phyloP scores from a whole-genome alignment of 2,113 vertebrate species.

The Macroglossus sobrinus region DNA sequence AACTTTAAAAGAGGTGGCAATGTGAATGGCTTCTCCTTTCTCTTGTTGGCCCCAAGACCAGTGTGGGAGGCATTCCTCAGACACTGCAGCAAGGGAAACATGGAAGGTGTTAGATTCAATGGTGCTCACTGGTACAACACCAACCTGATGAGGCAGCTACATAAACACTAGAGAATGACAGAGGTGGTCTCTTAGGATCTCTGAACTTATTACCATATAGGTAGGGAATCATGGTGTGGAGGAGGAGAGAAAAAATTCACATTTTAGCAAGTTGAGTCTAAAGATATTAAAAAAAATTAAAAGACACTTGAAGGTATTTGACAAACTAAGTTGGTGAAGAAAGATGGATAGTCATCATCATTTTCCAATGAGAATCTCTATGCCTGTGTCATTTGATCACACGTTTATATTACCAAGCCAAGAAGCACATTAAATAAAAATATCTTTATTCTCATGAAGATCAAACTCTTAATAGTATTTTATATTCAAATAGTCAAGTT shows the following conservation, averaged over 20 bases:
- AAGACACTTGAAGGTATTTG: background rate
- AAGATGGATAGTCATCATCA: background rate
- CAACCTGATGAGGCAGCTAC: background rate
- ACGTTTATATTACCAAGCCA: background rate
- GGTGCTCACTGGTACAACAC: too few relatives aligned
- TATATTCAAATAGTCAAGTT: background rate
- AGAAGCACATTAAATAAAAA: background rate
- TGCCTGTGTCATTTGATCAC: background rate
- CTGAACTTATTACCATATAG: background rate
- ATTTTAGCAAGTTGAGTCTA: background rate
- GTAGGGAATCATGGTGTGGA: background rate
- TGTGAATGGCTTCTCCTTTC: background rate
- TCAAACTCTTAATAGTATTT: background rate
- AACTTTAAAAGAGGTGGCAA: background rate
- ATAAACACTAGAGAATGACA: background rate
- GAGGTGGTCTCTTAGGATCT: background rate
- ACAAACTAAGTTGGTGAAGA: background rate
- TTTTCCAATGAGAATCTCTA: background rate
- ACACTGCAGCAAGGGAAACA: background rate
- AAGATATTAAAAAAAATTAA: background rate
- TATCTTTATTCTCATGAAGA: background rate
- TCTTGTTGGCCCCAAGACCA: background rate
- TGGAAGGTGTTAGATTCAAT: background rate
- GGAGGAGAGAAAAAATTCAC: background rate
- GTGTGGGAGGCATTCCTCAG: background rate